phyloP scores from a whole-genome alignment of 92 coral and sea anemone genomes.

The Phenganax marumi region DNA sequence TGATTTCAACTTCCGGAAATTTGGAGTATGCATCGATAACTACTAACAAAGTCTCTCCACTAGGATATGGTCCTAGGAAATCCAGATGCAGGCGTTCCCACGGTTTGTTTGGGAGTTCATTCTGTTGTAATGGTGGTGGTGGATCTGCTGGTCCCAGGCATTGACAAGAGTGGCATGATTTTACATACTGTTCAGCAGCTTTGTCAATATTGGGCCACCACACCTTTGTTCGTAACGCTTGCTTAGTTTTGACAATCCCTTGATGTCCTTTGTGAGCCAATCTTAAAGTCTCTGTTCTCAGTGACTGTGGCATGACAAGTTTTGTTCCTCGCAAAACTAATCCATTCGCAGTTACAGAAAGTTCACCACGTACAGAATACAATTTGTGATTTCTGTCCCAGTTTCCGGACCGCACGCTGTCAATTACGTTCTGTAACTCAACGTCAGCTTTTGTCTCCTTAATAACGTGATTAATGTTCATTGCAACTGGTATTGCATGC shows the following conservation, averaged over 20 bases:
- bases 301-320: conserved; percentile 34
- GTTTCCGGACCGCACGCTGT: not conserved
- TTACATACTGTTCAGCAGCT: conserved; percentile 38
- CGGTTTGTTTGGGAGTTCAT: conserved; percentile 36
- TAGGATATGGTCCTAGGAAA: conserved; percentile 46
- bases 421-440: conserved; percentile 21
- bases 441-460: conserved; percentile 24
- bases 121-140: conserved; percentile 45
- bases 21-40: conserved; percentile 31
- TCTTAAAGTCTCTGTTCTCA: conserved; percentile 46
- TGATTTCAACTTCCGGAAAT: conserved; percentile 36
- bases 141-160: conserved; percentile 53
- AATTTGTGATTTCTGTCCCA: conserved; percentile 5
- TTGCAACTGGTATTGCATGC: conserved; percentile 20
- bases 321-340: conserved; percentile 34
- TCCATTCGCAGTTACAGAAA: conserved; percentile 26
- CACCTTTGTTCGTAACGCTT: conserved; percentile 46
- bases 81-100: conserved; percentile 46
- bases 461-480: conserved; percentile 16
- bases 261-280: conserved; percentile 52
- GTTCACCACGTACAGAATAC: conserved; percentile 14
- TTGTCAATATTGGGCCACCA: conserved; percentile 39
- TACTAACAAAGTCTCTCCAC: conserved; percentile 45
- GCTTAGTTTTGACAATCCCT: conserved; percentile 50
- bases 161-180: conserved; percentile 46